These are phyloP conservation scores for Propithecus perrieri DNA, from an alignment of 2,797 vertebrate species.

Conservation along the genomic window DNA sequence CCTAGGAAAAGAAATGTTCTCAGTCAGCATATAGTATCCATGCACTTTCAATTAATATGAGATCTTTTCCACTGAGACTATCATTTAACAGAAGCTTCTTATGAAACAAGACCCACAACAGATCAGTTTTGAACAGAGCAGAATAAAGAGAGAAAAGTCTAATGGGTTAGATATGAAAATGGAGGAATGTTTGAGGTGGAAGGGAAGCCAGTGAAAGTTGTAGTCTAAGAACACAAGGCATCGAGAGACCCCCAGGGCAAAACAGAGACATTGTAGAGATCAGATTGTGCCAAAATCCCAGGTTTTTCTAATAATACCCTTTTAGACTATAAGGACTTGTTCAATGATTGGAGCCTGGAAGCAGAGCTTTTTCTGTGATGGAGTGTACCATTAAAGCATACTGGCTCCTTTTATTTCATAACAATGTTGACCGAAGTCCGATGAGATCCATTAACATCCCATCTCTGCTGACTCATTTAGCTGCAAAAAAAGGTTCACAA, in stretches of 20 bases:
- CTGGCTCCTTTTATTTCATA: slow-evolving; percentile 60
- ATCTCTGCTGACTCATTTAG: slow-evolving; percentile 60
- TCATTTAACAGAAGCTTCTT: not conserved
- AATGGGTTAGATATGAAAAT: not conserved
- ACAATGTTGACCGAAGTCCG: slow-evolving; percentile 57
- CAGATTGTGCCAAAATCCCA: not conserved
- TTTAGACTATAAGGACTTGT: not conserved
- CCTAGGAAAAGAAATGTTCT: not conserved
- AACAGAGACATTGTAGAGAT: not conserved
- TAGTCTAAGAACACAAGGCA: not conserved
- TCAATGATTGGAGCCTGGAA: not conserved
- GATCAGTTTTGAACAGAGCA: not conserved
- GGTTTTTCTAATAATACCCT: not conserved
- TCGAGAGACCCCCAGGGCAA: not conserved
- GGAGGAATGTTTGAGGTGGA: not conserved
- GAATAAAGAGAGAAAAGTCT: not conserved
- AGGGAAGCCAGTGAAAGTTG: not conserved
- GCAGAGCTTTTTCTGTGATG: not conserved
- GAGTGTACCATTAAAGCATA: not conserved
- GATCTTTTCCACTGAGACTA: not conserved
- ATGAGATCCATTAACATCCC: slow-evolving; percentile 51
- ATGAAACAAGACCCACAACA: not conserved
- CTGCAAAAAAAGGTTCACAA: not conserved
- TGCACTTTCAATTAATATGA: not conserved
- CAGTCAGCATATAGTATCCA: not conserved